Base-by-base conservation (phyloP, 1,140 invertebrate genomes). In the Rhopalosiphum maidis region DNA sequence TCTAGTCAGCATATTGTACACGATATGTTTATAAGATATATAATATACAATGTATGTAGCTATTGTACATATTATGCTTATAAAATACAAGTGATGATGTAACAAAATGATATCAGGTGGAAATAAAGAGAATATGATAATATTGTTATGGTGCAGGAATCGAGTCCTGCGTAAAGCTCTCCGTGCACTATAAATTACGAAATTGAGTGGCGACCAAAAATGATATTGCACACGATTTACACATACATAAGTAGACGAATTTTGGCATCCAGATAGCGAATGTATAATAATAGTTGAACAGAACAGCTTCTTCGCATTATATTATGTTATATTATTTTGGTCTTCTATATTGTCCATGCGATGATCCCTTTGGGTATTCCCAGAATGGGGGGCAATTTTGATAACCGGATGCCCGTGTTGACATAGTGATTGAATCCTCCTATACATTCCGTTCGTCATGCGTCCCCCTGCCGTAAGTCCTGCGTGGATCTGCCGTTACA, bases 361-460 rank as follows among this genome's bases (percentile, higher is more conserved):
- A 89, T 23, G 60, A 92, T 85, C 88, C 88, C 88, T 90, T 60
- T n/a, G 46, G 35, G 91, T 54, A 83, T 82, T 83, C 90, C 43
- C 2, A 21, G 37, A 9, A n/a, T n/a, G 9, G 30, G n/a, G 25
- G 48, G 35, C 82, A 82, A 85, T 30, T 92, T 85, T 82, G 77
- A 85, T 85, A 51, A 15, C 91, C 41, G 60, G 68, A 68, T 41
- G 25, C 2, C 18, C 6, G 37, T 92, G 77, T 92, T 92, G 68
- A 92, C 77, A 92, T 35, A 92, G 46, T 30, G 91, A 46, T 83
- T 83, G 91, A 83, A 48, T 92, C 46, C 30, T 37, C 43, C 87
- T 21, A 3, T 30, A 30, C 48, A 68, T n/a, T n/a, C 87, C 22
- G 2, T 48, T 9, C 48, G 2, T 51, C 21, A 51, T 86, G 8